phyloP scores from a whole-genome alignment of 1,140 invertebrate species.

The Cephus cinctus region DNA sequence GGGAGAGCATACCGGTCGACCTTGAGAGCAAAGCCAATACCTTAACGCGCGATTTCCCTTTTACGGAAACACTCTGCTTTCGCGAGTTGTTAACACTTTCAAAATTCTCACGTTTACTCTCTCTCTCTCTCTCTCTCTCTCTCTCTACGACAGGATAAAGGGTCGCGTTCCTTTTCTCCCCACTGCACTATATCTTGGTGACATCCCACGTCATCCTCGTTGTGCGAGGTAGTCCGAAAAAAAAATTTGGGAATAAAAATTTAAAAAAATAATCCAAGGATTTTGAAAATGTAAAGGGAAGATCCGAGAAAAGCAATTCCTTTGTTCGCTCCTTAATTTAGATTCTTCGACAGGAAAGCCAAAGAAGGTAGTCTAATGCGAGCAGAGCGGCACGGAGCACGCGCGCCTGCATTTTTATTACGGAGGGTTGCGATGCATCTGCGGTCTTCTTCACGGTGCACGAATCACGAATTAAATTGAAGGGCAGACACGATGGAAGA shows the following conservation, averaged over 20 bases:
- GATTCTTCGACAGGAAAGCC: slow-evolving; percentile 3
- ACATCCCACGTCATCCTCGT: no score
- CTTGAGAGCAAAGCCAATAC: slow-evolving; percentile 42
- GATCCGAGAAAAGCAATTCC: no score
- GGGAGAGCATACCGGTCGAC: slow-evolving; percentile 36
- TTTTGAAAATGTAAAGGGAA: no score
- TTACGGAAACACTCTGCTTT: slow-evolving; percentile 37
- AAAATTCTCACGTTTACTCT: background rate
- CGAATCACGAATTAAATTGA: slow-evolving; percentile 17
- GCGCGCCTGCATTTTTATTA: slow-evolving; percentile 14
- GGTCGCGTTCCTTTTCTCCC: no score
- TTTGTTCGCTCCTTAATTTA: slow-evolving; percentile 9
- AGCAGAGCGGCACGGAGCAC: slow-evolving; percentile 5
- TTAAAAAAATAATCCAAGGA: no score
- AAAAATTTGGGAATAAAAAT: no score
- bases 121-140: background rate
- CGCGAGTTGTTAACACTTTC: slow-evolving; percentile 9
- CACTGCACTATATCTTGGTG: no score
- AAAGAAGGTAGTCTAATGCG: slow-evolving; percentile 10
- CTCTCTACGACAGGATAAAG: no score
- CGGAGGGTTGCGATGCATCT: slow-evolving; percentile 5
- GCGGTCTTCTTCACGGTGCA: background rate
- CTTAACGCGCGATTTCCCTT: slow-evolving; percentile 38
- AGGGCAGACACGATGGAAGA: slow-evolving; percentile 23
- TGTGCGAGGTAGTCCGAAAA: no score